Conservation (phyloP, 2,113 vertebrate species). For the Macaca nemestrina region DNA sequence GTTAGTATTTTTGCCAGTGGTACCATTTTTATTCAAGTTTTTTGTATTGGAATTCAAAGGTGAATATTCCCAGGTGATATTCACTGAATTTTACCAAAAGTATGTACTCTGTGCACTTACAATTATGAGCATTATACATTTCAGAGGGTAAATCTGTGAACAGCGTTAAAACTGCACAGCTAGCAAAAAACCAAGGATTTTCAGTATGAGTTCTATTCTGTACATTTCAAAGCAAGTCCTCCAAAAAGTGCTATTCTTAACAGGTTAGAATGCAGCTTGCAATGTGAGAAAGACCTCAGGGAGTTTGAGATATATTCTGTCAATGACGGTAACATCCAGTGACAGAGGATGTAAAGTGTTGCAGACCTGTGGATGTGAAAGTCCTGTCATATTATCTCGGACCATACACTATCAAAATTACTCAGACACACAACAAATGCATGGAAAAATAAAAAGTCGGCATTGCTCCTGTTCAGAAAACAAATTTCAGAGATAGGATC, state of each 20-base stretch:
- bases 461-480: neutral
- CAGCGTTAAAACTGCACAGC: neutral
- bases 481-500: neutral
- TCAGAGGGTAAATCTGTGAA: neutral
- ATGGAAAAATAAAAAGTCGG: neutral
- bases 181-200: neutral
- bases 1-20: neutral
- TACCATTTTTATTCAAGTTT: neutral
- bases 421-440: neutral
- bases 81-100: neutral
- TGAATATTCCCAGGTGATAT: neutral
- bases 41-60: neutral
- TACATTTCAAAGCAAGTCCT: constrained; percentile 2
- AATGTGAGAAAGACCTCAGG: neutral
- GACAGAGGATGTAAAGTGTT: neutral
- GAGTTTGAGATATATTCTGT: neutral
- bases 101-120: neutral
- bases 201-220: neutral
- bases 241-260: neutral
- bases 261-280: neutral
- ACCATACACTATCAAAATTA: neutral
- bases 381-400: neutral
- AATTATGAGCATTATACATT: neutral
- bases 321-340: neutral
- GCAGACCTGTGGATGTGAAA: neutral